Evolutionary conservation across 2,888 invertebrate species (phyloP), one percentile per base, ranked within the genome.

Genomic region (Meta bourneti): DNA sequence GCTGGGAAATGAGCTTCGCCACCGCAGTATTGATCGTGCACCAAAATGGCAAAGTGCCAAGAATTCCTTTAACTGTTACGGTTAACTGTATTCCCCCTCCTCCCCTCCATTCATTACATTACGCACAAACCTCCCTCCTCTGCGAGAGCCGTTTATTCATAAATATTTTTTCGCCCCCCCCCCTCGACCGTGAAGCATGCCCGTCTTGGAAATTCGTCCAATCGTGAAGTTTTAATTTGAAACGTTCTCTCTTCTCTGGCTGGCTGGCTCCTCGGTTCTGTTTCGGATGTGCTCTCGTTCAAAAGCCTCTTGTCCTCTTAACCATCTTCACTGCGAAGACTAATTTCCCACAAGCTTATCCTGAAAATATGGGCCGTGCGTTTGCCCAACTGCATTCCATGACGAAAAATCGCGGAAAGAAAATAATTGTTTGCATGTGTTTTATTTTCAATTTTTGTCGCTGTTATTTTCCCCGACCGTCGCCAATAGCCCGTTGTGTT

Each of bases 21-120:
- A 88, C 91, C 91, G 87, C 88, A 91, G 91, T 91, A 88, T 91
- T 75, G 91, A 91, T 91, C 91, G 78, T 34, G 49, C 82, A 77
- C 70, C 52, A 75, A 90, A 85, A 85, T 91, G 91, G 91, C 91
- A 91, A 19, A 69, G 79, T 91, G 91, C 91, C 91, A 91, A 91
- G 74, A 82, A 84, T 88, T 91, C 91, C 91, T 81, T 86, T 90
- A 90, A 90, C 89, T 90, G 89, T 90, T 90, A 90, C 89, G 89
- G 84, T 83, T 90, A 90, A 90, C 78, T 90, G 83, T 90, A 51
- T 48, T 61, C 80, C 48, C 78, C 74, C 52, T 49, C 78, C 70
- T 51, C 82, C 75, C 81, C 71, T 84, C 49, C 89, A 71, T 90
- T 90, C 89, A 84, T 83, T 84, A 83, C 71, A 78, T 79, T 84